A percentile compares a stretch with the other conserved stretches of the same genome.
Conservation (phyloP, 2,888 invertebrate species). For the Conomelus anceps region DNA sequence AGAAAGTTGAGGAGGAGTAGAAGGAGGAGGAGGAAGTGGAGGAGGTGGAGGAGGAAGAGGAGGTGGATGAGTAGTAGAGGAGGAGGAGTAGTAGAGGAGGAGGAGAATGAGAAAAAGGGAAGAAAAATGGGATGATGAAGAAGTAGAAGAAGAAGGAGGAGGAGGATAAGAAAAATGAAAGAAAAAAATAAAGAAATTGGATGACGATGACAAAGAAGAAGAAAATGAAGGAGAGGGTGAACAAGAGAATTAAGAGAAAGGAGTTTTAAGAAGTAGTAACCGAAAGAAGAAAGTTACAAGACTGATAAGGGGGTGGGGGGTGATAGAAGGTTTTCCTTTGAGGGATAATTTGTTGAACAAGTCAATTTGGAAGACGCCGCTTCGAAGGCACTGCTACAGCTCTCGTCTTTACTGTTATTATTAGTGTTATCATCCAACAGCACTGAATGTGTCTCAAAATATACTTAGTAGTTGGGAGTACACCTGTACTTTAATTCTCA, state of each 20-base stretch:
- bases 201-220: background rate
- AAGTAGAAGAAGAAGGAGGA: background rate
- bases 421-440: background rate
- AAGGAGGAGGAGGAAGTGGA: background rate
- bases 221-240: background rate
- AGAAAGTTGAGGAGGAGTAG: conserved; percentile 22
- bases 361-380: background rate
- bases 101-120: conserved; percentile 21
- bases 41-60: too few relatives aligned
- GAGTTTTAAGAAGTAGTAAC: background rate
- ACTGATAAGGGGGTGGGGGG: background rate
- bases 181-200: background rate
- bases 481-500: too few relatives aligned
- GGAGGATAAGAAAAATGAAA: background rate
- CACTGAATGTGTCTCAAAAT: background rate
- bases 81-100: too few relatives aligned
- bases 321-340: background rate
- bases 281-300: background rate
- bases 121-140: background rate
- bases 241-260: background rate
- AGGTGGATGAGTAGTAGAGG: too few relatives aligned
- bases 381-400: background rate
- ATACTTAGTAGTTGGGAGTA: too few relatives aligned
- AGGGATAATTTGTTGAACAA: background rate
- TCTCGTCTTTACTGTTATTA: background rate